phyloP scores from a whole-genome alignment of 2,113 vertebrate genomes.

The Oncorhynchus clarkii region DNA sequence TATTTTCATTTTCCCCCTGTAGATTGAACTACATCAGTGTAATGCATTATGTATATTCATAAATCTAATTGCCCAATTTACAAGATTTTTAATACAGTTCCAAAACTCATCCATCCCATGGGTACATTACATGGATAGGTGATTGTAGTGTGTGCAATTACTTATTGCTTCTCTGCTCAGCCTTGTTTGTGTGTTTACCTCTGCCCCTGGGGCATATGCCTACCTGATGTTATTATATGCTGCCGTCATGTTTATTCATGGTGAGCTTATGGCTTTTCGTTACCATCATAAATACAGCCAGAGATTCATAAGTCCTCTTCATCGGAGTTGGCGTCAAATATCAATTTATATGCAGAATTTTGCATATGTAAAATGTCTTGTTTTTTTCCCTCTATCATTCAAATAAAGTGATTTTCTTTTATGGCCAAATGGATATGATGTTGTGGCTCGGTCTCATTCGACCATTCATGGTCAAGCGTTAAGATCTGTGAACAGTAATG shows the following conservation, averaged over 20 bases:
- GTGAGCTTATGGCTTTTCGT: constrained; percentile 38
- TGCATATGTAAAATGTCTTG: neutral
- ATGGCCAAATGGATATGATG: constrained; percentile 6
- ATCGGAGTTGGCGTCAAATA: constrained; percentile 23
- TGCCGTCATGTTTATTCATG: constrained; percentile 41
- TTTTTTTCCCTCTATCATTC: neutral
- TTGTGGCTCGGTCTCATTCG: constrained; percentile 3
- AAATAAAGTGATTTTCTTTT: neutral
- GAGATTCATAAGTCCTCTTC: constrained; percentile 23
- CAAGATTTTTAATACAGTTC: too few relatives aligned
- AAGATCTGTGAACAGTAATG: constrained; percentile 15
- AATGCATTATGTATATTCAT: too few relatives aligned
- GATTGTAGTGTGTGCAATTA: neutral
- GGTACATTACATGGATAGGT: neutral
- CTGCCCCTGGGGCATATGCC: constrained; percentile 2
- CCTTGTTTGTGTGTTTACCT: neutral
- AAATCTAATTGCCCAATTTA: too few relatives aligned
- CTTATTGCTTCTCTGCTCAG: neutral
- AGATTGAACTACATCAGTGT: too few relatives aligned
- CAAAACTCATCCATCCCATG: too few relatives aligned
- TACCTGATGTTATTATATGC: constrained; percentile 35
- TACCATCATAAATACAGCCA: constrained; percentile 36
- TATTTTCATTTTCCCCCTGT: too few relatives aligned
- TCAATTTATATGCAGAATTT: constrained; percentile 26
- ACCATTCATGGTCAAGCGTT: constrained; percentile 16